phyloP scores from a whole-genome alignment of 2,888 invertebrate genomes.

The Neria commutata region DNA sequence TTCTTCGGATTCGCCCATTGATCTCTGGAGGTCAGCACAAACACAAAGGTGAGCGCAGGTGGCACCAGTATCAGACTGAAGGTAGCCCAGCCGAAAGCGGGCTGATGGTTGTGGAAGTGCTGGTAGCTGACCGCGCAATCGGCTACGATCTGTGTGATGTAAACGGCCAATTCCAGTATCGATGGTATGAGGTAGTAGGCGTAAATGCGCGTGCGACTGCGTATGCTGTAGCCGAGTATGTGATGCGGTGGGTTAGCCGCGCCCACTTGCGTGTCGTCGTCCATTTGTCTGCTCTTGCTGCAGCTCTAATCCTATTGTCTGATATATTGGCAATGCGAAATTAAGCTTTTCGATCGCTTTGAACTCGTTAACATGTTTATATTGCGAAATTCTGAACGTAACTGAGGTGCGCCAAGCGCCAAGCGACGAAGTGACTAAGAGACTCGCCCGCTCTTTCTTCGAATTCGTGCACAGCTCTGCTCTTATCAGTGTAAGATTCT shows the following conservation, averaged over 20 bases:
- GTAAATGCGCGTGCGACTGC: conserved; percentile 58
- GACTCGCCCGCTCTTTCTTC: neutral
- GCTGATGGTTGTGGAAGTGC: conserved; percentile 68
- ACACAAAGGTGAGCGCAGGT: conserved; percentile 66
- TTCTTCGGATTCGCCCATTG: conserved; percentile 64
- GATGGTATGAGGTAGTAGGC: conserved; percentile 65
- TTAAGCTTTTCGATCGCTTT: conserved; percentile 5
- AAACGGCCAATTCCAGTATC: conserved; percentile 68
- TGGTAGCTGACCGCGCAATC: conserved; percentile 72
- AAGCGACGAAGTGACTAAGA: conserved; percentile 14
- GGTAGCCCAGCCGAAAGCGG: conserved; percentile 63
- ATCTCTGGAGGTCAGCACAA: conserved; percentile 67
- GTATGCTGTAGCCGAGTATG: conserved; percentile 54
- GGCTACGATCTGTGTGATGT: conserved; percentile 70
- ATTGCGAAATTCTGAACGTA: conserved; percentile 23
- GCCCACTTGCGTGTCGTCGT: conserved; percentile 43
- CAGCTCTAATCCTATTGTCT: neutral
- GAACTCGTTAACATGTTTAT: conserved; percentile 22
- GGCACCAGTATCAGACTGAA: conserved; percentile 65
- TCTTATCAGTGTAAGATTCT: too few species aligned
- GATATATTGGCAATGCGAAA: conserved; percentile 39
- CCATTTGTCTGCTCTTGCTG: conserved; percentile 29
- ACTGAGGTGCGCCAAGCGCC: conserved; percentile 21
- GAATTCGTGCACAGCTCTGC: too few species aligned
- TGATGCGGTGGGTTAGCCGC: conserved; percentile 51